A percentile compares a stretch with the other conserved stretches of the same genome.
phyloP scores from a whole-genome alignment of 2,888 invertebrate species.

The Eilema sororculum region DNA sequence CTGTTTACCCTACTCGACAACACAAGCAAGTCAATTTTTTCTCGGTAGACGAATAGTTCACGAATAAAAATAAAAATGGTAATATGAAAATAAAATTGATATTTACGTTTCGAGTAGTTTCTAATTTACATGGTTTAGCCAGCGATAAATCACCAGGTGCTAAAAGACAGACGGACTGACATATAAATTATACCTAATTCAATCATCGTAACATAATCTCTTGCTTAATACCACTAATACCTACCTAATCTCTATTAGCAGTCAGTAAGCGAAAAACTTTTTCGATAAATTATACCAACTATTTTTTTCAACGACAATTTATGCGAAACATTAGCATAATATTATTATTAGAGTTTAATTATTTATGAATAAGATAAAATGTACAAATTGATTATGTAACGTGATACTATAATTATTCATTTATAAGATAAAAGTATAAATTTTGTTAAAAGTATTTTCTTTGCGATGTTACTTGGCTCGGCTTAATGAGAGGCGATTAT shows the following conservation, averaged over 20 bases:
- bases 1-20: background rate
- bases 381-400: slow-evolving; percentile 31
- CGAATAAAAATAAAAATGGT: background rate
- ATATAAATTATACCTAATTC: slow-evolving; percentile 11
- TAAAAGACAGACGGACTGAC: slow-evolving; percentile 12
- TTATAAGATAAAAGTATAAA: slow-evolving; percentile 10
- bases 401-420: slow-evolving; percentile 35
- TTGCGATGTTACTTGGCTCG: slow-evolving; percentile 28
- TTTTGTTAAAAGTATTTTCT: slow-evolving; percentile 26
- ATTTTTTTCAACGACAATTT: slow-evolving; percentile 20
- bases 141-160: slow-evolving; percentile 8
- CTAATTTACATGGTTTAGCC: slow-evolving; percentile 7
- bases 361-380: slow-evolving; percentile 24
- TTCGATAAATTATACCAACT: slow-evolving; percentile 25
- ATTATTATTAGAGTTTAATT: slow-evolving; percentile 30
- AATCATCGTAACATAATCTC: slow-evolving; percentile 9
- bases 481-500: slow-evolving; percentile 56
- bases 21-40: background rate
- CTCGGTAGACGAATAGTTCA: background rate
- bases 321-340: slow-evolving; percentile 24
- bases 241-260: slow-evolving; percentile 7
- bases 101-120: background rate
- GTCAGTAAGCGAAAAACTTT: slow-evolving; percentile 2
- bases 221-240: slow-evolving; percentile 1
- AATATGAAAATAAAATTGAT: slow-evolving; percentile 5